Base-by-base conservation (phyloP, 2,888 invertebrate species). In the Sarcophaga subvicina region DNA sequence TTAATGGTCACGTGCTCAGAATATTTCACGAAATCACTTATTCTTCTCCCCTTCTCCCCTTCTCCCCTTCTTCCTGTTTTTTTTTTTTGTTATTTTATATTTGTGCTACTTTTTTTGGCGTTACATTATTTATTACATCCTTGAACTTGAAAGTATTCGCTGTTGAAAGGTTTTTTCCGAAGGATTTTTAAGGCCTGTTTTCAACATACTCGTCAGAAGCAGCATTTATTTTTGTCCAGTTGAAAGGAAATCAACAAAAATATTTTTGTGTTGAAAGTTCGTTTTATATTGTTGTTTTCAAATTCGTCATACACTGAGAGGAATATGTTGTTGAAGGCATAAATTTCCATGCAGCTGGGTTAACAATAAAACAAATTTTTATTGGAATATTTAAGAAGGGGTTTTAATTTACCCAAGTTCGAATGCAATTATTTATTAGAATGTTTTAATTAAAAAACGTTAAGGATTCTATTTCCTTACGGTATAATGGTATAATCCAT, bases 1-100 rank as follows among this genome's bases (percentile, higher is more conserved):
- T 64, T 80, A 73, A 75, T 78, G 67, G 11, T 86, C 80, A 80
- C 83, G 83, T 86, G 83, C 83, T 67, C 6, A 22, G 20, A 85
- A 85, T 22, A n/a, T 69, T 75, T 82, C 49, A 49, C 49, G 49
- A 11, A 49, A 49, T 11, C 49, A 49, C 12, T 49, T 49, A 14
- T 14, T 11, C 14, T 49, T 3, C 14, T 49, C 49, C 14, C 49
- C 14, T 49, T 49, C 14, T 14, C 3, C 14, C 14, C 14, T 49
- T 3, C 14, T 49, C 49, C 14, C 49, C 14, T 49, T 49, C 14
- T 14, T 11, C 14, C 14, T 49, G 4, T 14, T 0, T 14, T 1
- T 49, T 49, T n/a, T 66, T 37, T 37, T 6, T 11, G 45, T 72
- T 72, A 10, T 20, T 66, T 59, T 25, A 10, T 59, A 47, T 62